A percentile compares a stretch with the other conserved stretches of the same genome.
Evolutionary conservation across 1,140 invertebrate genomes (phyloP).

Genomic region (Lasaia peninsularis): DNA sequence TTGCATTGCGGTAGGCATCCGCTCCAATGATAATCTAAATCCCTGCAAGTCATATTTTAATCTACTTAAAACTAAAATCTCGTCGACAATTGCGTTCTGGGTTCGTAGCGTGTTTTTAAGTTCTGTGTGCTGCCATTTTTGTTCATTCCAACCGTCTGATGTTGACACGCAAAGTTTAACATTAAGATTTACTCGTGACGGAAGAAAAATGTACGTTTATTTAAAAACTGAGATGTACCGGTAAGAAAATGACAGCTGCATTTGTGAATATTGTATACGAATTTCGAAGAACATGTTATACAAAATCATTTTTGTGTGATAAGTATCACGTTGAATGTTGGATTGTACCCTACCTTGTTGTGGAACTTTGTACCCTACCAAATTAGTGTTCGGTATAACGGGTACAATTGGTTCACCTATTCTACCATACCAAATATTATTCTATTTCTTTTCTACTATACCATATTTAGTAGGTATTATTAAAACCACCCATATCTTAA

Average conservation of each 20-base stretch:
- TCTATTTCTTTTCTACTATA: too few relatives aligned
- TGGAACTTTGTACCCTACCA: too few relatives aligned
- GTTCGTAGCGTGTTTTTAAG: conserved; percentile 9
- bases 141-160: conserved; percentile 8
- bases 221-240: conserved; percentile 2
- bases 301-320: too few relatives aligned
- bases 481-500: too few relatives aligned
- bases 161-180: conserved; percentile 11
- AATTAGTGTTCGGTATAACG: too few relatives aligned
- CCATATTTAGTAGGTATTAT: too few relatives aligned
- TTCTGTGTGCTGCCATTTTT: conserved; percentile 13
- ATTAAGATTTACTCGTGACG: conserved; percentile 7
- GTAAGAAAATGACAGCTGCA: background rate
- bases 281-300: too few relatives aligned
- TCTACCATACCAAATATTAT: too few relatives aligned
- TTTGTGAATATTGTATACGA: too few relatives aligned
- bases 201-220: conserved; percentile 8
- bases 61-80: conserved; percentile 12
- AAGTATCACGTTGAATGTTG: too few relatives aligned
- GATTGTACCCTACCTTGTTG: too few relatives aligned
- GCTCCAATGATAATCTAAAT: conserved; percentile 9
- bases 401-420: too few relatives aligned
- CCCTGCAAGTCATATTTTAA: conserved; percentile 9
- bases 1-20: conserved; percentile 7
- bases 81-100: conserved; percentile 12